Conservation (phyloP, 2,113 vertebrate species). For the Poeciliopsis retropinna region DNA sequence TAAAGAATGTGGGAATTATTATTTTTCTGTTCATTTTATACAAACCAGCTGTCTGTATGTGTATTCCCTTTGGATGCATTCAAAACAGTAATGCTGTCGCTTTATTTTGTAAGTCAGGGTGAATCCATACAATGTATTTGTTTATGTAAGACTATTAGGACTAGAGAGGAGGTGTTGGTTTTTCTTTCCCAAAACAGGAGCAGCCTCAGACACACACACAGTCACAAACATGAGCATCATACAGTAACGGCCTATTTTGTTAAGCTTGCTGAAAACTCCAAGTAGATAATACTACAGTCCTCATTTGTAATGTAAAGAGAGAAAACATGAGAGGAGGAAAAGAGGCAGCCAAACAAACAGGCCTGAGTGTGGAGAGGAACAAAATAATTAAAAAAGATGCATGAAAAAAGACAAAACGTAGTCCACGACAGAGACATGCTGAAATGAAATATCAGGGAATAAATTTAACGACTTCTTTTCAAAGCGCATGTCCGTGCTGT, state of each 20-base stretch:
- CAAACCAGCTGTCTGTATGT: conserved; percentile 1
- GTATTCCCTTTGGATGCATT: conserved; percentile 39
- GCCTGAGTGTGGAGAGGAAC: conserved; percentile 6
- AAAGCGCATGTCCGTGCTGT: conserved; percentile 19
- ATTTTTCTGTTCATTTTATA: not conserved
- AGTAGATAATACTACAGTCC: conserved; percentile 57
- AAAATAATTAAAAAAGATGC: conserved; percentile 29
- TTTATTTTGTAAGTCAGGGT: conserved; percentile 40
- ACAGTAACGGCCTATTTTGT: conserved; percentile 63
- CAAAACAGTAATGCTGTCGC: conserved; percentile 58
- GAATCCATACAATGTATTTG: conserved; percentile 24
- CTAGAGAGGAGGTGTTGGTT: conserved; percentile 47
- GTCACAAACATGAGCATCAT: conserved; percentile 28
- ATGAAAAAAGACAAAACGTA: conserved; percentile 14
- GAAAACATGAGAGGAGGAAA: conserved; percentile 16
- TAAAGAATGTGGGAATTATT: not conserved
- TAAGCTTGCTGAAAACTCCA: conserved; percentile 45
- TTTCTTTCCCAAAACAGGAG: conserved; percentile 37
- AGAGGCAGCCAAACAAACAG: conserved; percentile 1
- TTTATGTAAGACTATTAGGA: conserved; percentile 39
- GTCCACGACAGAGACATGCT: conserved; percentile 5
- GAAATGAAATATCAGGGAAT: conserved; percentile 14
- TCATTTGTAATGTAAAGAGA: conserved; percentile 53
- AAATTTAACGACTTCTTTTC: conserved; percentile 16
- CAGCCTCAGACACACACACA: conserved; percentile 12